Evolutionary conservation across 2,888 invertebrate genomes (phyloP), one percentile per base, ranked within the genome.

Genomic region (Lasioglossum morio): DNA sequence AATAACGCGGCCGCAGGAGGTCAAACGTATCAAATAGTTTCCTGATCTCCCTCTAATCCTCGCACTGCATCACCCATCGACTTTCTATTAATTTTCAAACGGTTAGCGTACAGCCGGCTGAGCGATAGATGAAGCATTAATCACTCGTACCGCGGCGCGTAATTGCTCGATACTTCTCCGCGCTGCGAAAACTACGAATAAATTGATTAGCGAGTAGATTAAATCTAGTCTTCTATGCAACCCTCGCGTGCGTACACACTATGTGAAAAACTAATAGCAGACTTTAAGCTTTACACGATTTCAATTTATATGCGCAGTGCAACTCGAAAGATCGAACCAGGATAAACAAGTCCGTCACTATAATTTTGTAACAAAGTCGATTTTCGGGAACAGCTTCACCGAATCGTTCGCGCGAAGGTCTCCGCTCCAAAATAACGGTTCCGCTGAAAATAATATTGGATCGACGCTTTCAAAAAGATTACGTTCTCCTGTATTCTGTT

Each of bases 71-170:
- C 70, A 72, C 63, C 74, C 74, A 78, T 16, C 14, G 57, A 77
- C 77, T 75, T 78, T 84, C 83, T 78, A 83, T 72, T 74, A 70
- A 60, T 78, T 74, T 63, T 46, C 69, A 63, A 8, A 53, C 16
- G 60, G 19, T 79, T 16, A 14, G 34, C 37, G 27, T 69, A 4
- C 72, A 63, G 74, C 77, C 48, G 30, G 43, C 66, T 66, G 34
- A 77, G 83, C 81, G 82, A 82, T 66, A 78, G 87, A 89, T 82
- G 77, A 73, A 37, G 77, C 82, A 81, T 83, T 85, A 85, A 81
- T 89, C 81, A 88, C 74, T 60, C 75, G 72, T 40, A 77, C 85
- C 72, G 57, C 16, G 16, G 57, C 69, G 70, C 60, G 72, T 76
- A 74, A 78, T 82, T 84, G 81, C 79, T 78, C 66, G 78, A 73